These are phyloP conservation scores for Parauchenoglanis ngamensis DNA, from an alignment of 2,797 vertebrate species.

Conservation along the genomic window DNA sequence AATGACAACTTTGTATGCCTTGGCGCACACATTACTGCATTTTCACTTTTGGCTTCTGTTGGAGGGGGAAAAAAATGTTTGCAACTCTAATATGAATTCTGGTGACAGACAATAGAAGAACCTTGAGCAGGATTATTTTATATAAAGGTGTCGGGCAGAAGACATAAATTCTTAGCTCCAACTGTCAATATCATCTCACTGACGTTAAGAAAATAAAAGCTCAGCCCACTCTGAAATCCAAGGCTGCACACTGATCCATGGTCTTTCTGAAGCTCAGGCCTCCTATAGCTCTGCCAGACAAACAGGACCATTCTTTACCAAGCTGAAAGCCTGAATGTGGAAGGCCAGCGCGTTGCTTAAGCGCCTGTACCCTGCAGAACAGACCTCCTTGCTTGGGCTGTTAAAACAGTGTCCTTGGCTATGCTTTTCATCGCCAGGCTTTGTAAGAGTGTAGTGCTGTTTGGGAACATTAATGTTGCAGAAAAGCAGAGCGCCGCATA, in stretches of 20 bases:
- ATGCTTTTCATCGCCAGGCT: constrained; percentile 26
- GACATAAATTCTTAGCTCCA: neutral
- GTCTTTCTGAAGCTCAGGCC: constrained; percentile 50
- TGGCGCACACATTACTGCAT: neutral
- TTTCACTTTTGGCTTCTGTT: neutral
- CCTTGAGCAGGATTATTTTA: constrained; percentile 8
- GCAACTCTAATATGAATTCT: neutral
- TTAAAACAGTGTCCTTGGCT: constrained; percentile 15
- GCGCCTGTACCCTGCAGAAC: constrained; percentile 30
- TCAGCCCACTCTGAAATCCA: neutral
- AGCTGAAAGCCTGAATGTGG: constrained; percentile 49
- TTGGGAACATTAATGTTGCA: neutral
- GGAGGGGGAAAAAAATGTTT: neutral
- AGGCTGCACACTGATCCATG: constrained; percentile 13
- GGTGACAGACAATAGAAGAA: neutral
- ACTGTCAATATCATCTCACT: neutral
- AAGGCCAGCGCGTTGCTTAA: constrained; percentile 56
- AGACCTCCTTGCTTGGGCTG: constrained; percentile 44
- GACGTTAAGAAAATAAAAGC: constrained; percentile 15
- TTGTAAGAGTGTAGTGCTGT: neutral
- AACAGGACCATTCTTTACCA: constrained; percentile 38
- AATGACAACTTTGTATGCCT: neutral
- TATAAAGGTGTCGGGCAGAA: neutral
- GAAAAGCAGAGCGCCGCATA: neutral
- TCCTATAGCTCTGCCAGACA: constrained; percentile 43